Evolutionary conservation across 2,888 invertebrate genomes (phyloP).

Genomic region (Timandra comae): DNA sequence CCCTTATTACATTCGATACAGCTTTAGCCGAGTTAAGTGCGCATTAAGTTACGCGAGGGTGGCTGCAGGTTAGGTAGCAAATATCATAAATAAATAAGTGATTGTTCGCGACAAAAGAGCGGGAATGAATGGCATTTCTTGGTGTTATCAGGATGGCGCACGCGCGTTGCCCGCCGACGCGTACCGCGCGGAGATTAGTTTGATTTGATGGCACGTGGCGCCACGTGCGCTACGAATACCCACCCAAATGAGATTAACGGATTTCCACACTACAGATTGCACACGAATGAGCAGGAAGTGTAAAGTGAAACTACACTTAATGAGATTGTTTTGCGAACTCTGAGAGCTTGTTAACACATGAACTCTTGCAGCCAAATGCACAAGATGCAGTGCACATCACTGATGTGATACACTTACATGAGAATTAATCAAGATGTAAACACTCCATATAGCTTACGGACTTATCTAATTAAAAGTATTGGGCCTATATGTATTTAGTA

Average conservation of each 20-base stretch:
- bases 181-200: constrained; percentile 72
- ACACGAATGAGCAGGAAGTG: constrained; percentile 75
- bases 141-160: constrained; percentile 69
- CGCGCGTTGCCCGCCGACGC: constrained; percentile 64
- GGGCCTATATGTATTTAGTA: no score
- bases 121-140: constrained; percentile 73
- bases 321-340: constrained; percentile 54
- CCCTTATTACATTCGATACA: constrained; percentile 24
- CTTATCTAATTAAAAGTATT: no score
- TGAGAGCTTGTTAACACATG: no score
- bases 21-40: constrained; percentile 44
- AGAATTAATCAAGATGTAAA: no score
- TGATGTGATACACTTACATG: no score
- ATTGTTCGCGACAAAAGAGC: constrained; percentile 73
- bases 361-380: no score
- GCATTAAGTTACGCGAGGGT: constrained; percentile 54
- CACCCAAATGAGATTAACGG: constrained; percentile 74
- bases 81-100: constrained; percentile 76
- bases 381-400: no score
- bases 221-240: constrained; percentile 64
- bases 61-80: constrained; percentile 66
- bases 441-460: no score
- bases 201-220: constrained; percentile 72
- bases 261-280: constrained; percentile 77
- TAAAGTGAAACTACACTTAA: constrained; percentile 75